Evolutionary conservation across 2,888 invertebrate species (phyloP).

Genomic region (Nomada lathburiana): DNA sequence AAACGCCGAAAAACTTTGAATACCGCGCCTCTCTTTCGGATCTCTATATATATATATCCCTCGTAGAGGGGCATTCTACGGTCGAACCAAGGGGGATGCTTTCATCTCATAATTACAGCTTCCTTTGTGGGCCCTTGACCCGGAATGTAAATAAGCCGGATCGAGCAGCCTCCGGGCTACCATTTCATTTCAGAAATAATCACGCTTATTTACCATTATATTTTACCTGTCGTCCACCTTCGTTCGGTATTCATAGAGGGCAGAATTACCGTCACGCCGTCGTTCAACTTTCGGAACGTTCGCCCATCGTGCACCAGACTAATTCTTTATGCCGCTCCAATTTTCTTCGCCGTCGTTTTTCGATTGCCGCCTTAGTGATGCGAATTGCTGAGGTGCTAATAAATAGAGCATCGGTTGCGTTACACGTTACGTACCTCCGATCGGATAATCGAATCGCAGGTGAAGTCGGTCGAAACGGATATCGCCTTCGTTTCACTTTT

Average conservation of each 20-base stretch:
- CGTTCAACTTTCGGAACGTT: background rate
- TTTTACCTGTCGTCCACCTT: conserved; percentile 31
- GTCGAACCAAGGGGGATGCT: conserved; percentile 62
- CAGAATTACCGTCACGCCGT: background rate
- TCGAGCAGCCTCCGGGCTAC: conserved; percentile 22
- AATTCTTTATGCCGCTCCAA: too few relatives aligned
- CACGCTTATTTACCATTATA: conserved; percentile 46
- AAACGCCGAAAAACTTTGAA: conserved; percentile 62
- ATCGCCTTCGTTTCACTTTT: background rate
- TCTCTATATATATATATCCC: conserved; percentile 26
- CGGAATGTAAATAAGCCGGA: conserved; percentile 65
- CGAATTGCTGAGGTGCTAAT: too few relatives aligned
- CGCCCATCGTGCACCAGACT: too few relatives aligned
- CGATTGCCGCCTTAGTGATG: too few relatives aligned
- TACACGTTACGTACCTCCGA: background rate
- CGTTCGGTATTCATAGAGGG: background rate
- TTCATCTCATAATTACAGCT: conserved; percentile 75
- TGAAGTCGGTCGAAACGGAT: background rate
- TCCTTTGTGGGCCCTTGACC: conserved; percentile 65
- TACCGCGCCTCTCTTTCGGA: conserved; percentile 53
- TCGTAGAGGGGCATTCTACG: conserved; percentile 34
- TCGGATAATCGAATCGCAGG: background rate
- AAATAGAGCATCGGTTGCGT: too few relatives aligned
- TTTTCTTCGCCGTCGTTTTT: too few relatives aligned
- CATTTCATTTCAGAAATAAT: conserved; percentile 64